These are phyloP conservation scores for Polydrusus cervinus DNA, from an alignment of 2,888 invertebrate species.

Conservation along the genomic window DNA sequence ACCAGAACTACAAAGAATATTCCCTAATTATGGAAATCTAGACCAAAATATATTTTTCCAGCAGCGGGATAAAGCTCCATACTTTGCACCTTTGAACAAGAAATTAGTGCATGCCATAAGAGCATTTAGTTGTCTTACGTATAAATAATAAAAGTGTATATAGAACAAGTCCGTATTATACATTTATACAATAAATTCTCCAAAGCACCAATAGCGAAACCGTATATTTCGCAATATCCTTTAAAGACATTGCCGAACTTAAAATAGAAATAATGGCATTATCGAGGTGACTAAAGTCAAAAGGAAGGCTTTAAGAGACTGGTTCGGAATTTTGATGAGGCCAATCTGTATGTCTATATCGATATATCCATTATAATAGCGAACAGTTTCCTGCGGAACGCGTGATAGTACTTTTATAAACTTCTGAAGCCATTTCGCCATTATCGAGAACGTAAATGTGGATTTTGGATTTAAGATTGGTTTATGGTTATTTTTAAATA, in stretches of 20 bases:
- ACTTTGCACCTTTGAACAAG: no score
- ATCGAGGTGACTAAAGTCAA: slow-evolving; percentile 34
- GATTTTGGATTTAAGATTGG: slow-evolving; percentile 9
- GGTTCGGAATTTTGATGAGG: slow-evolving; percentile 47
- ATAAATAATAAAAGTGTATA: no score
- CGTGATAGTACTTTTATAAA: slow-evolving; percentile 49
- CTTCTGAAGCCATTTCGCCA: slow-evolving; percentile 39
- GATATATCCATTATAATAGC: slow-evolving; percentile 48
- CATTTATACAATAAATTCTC: not conserved
- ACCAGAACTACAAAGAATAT: no score
- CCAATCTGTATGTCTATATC: slow-evolving; percentile 49
- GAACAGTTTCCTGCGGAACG: slow-evolving; percentile 43
- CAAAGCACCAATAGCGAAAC: no score
- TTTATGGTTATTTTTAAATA: slow-evolving; percentile 8
- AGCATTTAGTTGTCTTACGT: no score
- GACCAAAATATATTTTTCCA: no score
- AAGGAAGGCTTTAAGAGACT: slow-evolving; percentile 33
- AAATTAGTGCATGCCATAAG: no score
- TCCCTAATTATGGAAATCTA: no score
- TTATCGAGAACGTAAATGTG: slow-evolving; percentile 25
- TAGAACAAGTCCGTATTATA: no score
- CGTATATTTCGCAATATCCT: slow-evolving; percentile 20
- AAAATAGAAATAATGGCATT: slow-evolving; percentile 36
- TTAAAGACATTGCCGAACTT: slow-evolving; percentile 20
- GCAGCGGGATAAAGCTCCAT: no score